Conservation (phyloP, 2,797 vertebrate species). For the Malacoraja senta region DNA sequence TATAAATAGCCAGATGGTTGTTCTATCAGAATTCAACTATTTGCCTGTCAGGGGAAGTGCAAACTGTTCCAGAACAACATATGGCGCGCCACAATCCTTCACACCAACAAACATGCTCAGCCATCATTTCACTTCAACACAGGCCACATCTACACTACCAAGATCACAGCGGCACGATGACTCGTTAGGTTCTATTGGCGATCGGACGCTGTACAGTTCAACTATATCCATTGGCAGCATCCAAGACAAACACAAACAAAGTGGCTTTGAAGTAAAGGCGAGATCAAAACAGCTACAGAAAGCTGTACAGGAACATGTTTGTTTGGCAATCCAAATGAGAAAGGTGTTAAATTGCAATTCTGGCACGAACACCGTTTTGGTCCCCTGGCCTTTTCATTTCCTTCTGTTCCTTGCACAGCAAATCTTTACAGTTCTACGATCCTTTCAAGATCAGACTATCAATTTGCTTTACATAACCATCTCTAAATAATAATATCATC, state of each 20-base stretch:
- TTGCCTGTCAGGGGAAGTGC: background rate
- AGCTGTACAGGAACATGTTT: background rate
- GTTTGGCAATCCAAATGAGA: background rate
- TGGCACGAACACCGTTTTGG: background rate
- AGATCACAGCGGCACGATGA: background rate
- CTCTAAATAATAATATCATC: background rate
- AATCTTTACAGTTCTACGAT: background rate
- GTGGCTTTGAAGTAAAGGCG: background rate
- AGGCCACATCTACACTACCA: background rate
- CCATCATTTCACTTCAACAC: background rate
- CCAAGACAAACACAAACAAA: background rate
- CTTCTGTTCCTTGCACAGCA: background rate
- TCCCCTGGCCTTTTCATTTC: constrained; percentile 6
- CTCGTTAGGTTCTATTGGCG: background rate
- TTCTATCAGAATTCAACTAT: background rate
- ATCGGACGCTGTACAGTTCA: background rate
- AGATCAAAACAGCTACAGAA: background rate
- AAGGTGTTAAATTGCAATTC: constrained; percentile 25
- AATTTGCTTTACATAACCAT: background rate
- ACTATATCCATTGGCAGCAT: background rate
- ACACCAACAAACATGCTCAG: background rate
- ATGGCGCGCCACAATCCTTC: background rate
- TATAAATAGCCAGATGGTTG: background rate
- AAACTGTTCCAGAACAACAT: constrained; percentile 4
- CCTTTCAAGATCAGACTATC: background rate